Percentiles rank a stretch among this genome's conserved stretches.
phyloP scores from a whole-genome alignment of 2,888 invertebrate species.

The Calliopum simillimum region DNA sequence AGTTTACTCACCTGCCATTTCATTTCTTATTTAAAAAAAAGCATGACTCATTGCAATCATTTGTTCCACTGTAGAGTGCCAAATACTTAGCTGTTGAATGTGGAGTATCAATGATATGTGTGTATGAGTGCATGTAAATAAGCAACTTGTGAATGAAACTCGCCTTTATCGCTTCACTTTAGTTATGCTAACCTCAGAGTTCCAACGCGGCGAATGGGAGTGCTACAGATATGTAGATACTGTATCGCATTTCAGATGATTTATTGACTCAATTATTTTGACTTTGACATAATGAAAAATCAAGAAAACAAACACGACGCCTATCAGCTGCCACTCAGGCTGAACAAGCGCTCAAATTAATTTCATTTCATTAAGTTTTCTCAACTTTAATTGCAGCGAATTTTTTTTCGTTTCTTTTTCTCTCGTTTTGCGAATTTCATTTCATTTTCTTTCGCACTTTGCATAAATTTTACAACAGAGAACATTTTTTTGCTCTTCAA shows the following conservation, averaged over 20 bases:
- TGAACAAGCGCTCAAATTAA: slow-evolving; percentile 15
- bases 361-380: slow-evolving; percentile 27
- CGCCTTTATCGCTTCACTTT: neutral
- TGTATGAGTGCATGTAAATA: too few species aligned
- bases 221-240: slow-evolving; percentile 23
- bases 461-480: too few species aligned
- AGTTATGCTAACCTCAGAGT: neutral
- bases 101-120: too few species aligned
- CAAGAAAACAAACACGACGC: neutral
- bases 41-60: too few species aligned
- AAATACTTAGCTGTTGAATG: too few species aligned
- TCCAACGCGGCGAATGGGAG: neutral
- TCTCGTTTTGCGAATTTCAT: neutral
- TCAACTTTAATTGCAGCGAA: slow-evolving; percentile 3
- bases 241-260: slow-evolving; percentile 40
- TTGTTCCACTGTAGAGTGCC: too few species aligned
- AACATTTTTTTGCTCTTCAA: slow-evolving; percentile 3
- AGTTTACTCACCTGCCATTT: too few species aligned
- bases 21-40: too few species aligned
- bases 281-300: slow-evolving; percentile 21
- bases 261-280: slow-evolving; percentile 35
- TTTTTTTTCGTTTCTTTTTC: slow-evolving; percentile 1
- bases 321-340: slow-evolving; percentile 2
- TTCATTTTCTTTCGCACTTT: neutral
- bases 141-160: neutral